These are phyloP conservation scores for Cyclopterus lumpus DNA, from an alignment of 2,797 vertebrate species.

Conservation along the genomic window DNA sequence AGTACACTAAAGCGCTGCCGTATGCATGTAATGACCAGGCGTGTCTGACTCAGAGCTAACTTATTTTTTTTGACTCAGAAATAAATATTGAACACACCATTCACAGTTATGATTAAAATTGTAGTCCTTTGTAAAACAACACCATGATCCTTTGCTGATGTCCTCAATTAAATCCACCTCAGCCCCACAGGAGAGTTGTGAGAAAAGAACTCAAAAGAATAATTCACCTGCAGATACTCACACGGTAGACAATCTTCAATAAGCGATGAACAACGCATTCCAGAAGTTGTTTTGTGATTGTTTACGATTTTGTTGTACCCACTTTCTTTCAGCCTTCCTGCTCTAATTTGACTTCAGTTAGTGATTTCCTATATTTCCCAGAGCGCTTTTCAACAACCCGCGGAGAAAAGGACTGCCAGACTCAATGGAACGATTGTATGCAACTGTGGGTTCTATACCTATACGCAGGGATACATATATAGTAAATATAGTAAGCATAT, in stretches of 20 bases:
- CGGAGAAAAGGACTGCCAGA: slow-evolving; percentile 37
- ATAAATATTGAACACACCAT: background rate
- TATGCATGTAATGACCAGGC: background rate
- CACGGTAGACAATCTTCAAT: slow-evolving; percentile 42
- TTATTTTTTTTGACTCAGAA: no score
- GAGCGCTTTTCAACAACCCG: slow-evolving; percentile 58
- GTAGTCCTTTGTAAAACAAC: slow-evolving; percentile 17
- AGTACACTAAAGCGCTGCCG: background rate
- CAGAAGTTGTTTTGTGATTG: slow-evolving; percentile 43
- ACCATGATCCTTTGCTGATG: slow-evolving; percentile 5
- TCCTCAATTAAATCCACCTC: slow-evolving; percentile 42
- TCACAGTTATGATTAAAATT: slow-evolving; percentile 7
- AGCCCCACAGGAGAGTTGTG: slow-evolving; percentile 9
- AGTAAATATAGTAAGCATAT: slow-evolving; percentile 1
- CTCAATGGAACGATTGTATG: slow-evolving; percentile 47
- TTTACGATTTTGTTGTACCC: slow-evolving; percentile 57
- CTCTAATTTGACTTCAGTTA: slow-evolving; percentile 60
- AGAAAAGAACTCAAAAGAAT: slow-evolving; percentile 26
- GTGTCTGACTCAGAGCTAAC: background rate
- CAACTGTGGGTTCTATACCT: slow-evolving; percentile 22
- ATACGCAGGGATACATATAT: background rate
- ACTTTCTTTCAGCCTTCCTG: slow-evolving; percentile 49
- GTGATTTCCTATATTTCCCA: slow-evolving; percentile 73
- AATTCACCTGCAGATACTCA: slow-evolving; percentile 15
- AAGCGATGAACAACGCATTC: slow-evolving; percentile 58